Conservation (phyloP, 1,140 invertebrate species). For the Matsumurasca onukii region DNA sequence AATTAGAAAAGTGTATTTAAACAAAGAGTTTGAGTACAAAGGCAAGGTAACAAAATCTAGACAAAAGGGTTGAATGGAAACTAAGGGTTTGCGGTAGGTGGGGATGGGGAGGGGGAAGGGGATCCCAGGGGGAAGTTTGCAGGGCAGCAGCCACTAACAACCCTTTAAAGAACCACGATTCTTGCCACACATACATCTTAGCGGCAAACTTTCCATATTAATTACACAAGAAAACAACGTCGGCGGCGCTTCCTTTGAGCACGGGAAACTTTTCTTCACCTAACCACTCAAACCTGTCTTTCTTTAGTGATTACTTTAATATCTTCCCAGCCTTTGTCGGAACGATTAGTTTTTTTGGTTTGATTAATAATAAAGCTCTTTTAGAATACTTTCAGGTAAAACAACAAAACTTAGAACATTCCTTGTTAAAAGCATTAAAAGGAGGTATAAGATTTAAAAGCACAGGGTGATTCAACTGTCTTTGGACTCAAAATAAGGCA, state of each 20-base stretch:
- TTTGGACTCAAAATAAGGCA: no score
- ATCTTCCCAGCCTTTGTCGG: no score
- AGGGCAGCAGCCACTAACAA: not conserved
- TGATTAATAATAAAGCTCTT: no score
- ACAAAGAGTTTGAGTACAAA: no score
- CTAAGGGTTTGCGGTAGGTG: not conserved
- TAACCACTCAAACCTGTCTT: slow-evolving; percentile 10
- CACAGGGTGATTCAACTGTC: no score
- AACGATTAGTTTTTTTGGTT: no score
- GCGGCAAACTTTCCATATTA: slow-evolving; percentile 18
- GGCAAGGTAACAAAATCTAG: slow-evolving; percentile 13
- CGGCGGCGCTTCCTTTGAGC: slow-evolving; percentile 4
- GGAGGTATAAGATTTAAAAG: no score
- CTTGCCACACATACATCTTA: slow-evolving; percentile 18
- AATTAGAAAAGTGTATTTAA: no score
- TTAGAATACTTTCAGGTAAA: no score
- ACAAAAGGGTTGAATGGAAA: slow-evolving; percentile 13
- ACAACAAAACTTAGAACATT: no score
- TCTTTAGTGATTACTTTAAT: not conserved
- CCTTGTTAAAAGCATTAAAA: no score
- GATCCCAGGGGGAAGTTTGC: slow-evolving; percentile 5
- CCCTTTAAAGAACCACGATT: not conserved
- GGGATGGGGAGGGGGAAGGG: no score
- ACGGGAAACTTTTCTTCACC: not conserved
- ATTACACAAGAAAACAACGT: slow-evolving; percentile 6